Percentiles rank a stretch among this genome's conserved stretches.
Evolutionary conservation across 2,113 vertebrate genomes (phyloP).

Genomic region (Furnarius figulus): DNA sequence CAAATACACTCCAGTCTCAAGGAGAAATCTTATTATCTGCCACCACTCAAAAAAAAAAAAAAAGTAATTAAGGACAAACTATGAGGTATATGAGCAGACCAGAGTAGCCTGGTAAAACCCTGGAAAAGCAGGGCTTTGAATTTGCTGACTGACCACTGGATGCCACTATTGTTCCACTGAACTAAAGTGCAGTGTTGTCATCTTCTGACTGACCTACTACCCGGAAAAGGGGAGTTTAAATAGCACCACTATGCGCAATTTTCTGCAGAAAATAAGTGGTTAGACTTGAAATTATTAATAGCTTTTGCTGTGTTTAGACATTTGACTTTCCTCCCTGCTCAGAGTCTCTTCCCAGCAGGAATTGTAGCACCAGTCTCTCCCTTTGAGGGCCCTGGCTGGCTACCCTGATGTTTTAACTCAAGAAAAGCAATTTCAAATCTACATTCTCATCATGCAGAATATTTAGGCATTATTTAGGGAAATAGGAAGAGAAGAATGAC

Average conservation of each 20-base stretch:
- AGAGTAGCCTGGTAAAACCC: not conserved
- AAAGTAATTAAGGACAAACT: not conserved
- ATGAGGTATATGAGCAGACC: not conserved
- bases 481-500: not conserved
- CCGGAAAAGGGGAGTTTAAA: not conserved
- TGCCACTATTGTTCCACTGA: constrained; percentile 63
- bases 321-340: not conserved
- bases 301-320: not conserved
- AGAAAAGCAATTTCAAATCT: not conserved
- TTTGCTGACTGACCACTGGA: constrained; percentile 54
- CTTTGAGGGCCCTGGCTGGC: not conserved
- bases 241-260: not conserved
- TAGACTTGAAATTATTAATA: not conserved
- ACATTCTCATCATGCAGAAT: not conserved
- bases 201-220: not conserved
- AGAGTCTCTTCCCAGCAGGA: not conserved
- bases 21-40: not conserved
- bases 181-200: not conserved
- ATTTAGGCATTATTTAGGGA: not conserved
- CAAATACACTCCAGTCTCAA: not conserved
- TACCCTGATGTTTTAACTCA: not conserved
- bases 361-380: not conserved
- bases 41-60: not conserved
- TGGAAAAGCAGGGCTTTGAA: not conserved
- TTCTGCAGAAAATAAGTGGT: not conserved